phyloP scores from a whole-genome alignment of 2,888 invertebrate species.

The Caenorhabditis japonica region DNA sequence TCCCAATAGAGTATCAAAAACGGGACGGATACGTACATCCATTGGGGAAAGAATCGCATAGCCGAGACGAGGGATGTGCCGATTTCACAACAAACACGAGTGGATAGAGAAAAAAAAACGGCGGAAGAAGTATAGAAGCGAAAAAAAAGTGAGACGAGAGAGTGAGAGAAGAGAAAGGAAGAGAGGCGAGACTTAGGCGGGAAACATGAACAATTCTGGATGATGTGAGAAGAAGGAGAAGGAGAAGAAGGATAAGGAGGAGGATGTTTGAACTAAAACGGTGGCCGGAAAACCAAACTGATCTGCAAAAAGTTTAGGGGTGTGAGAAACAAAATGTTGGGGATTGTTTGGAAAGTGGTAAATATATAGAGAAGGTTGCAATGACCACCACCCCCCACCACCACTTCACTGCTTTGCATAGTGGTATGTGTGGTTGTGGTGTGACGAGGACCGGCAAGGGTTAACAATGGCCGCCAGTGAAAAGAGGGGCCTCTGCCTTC shows the following conservation, averaged over 20 bases:
- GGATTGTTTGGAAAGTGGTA: too few species aligned
- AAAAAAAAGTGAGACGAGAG: neutral
- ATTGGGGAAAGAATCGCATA: constrained; percentile 11
- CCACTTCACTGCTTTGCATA: constrained; percentile 50
- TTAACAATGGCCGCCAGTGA: constrained; percentile 52
- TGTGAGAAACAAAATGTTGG: constrained; percentile 7
- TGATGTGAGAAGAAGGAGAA: neutral
- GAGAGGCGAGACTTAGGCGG: constrained; percentile 20
- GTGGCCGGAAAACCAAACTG: neutral
- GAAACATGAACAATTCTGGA: neutral
- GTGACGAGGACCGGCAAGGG: constrained; percentile 36
- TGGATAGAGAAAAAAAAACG: neutral
- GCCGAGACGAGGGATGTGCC: constrained; percentile 33
- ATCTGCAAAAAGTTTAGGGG: neutral
- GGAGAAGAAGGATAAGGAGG: neutral
- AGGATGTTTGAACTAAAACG: neutral
- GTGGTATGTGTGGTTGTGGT: constrained; percentile 8
- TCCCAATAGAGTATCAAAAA: constrained; percentile 3
- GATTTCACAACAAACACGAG: constrained; percentile 49
- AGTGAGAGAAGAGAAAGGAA: constrained; percentile 3
- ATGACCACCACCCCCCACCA: too few species aligned
- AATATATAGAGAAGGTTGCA: constrained; percentile 29
- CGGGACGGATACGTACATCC: constrained; percentile 13
- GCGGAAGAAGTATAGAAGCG: too few species aligned
- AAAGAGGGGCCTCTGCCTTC: constrained; percentile 17